A percentile compares a stretch with the other conserved stretches of the same genome.
Conservation (phyloP, 2,797 vertebrate species). For the Macropus fuliginosus region DNA sequence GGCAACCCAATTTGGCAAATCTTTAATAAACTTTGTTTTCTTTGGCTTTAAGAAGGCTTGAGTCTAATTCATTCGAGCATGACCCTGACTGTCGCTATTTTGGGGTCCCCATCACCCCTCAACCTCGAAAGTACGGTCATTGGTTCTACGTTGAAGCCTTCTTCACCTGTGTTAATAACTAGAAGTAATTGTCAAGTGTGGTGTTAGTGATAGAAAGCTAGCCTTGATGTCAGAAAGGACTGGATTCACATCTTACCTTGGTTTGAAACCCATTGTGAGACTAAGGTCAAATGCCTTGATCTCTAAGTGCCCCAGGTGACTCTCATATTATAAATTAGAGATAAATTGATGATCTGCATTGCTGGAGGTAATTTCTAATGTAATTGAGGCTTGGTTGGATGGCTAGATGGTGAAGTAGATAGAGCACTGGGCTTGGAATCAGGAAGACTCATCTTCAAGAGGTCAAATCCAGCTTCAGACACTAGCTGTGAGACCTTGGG, state of each 20-base stretch:
- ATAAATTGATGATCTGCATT: neutral
- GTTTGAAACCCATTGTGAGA: neutral
- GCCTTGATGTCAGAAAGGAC: neutral
- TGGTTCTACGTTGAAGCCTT: neutral
- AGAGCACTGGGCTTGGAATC: neutral
- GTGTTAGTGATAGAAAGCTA: neutral
- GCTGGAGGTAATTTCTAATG: neutral
- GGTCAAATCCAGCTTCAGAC: neutral
- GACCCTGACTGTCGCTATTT: no score
- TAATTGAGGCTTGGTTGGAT: neutral
- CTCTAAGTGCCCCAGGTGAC: neutral
- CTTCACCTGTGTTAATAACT: neutral
- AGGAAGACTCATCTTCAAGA: neutral
- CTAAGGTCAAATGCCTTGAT: neutral
- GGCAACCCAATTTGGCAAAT: no score
- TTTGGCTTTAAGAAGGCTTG: no score
- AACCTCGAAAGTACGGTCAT: neutral
- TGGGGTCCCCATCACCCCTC: no score
- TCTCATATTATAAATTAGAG: neutral
- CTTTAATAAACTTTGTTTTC: no score
- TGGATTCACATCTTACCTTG: neutral
- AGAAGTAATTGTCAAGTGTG: neutral
- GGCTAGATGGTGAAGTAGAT: neutral
- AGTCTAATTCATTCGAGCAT: no score
- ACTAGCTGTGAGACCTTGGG: neutral